These are phyloP conservation scores for Silurus meridionalis DNA, from an alignment of 2,113 vertebrate species.

Conservation along the genomic window DNA sequence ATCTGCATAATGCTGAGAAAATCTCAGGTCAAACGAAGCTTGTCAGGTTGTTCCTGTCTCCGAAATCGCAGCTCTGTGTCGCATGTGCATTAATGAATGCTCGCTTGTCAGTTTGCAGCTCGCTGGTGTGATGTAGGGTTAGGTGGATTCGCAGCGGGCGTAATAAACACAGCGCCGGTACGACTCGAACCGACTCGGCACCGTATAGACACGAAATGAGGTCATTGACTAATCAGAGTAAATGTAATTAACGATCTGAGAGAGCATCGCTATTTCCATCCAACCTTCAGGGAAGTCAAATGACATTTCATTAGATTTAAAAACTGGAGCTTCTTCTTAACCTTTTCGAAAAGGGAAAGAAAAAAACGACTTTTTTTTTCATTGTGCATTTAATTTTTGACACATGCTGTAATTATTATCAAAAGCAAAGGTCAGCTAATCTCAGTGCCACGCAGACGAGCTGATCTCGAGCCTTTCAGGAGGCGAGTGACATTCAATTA, in stretches of 20 bases:
- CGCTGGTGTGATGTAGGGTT: neutral
- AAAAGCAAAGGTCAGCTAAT: conserved; percentile 84
- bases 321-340: conserved; percentile 2
- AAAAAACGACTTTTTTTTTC: neutral
- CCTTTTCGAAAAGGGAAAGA: neutral
- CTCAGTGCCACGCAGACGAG: conserved; percentile 80
- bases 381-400: conserved; percentile 17
- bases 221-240: neutral
- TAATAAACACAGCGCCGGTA: neutral
- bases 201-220: neutral
- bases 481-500: conserved; percentile 76
- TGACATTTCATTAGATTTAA: conserved; percentile 18
- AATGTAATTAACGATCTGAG: neutral
- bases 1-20: neutral
- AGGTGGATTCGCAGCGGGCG: neutral
- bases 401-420: conserved; percentile 81
- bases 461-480: conserved; percentile 75
- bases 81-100: neutral
- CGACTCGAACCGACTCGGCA: neutral
- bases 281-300: conserved; percentile 16
- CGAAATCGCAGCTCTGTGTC: neutral
- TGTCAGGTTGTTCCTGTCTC: neutral
- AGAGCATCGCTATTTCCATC: conserved; percentile 18
- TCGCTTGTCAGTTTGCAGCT: neutral
- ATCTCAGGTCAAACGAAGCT: neutral